A percentile compares a stretch with the other conserved stretches of the same genome.
Conservation (phyloP, 2,113 vertebrate species). For the Heterochromis multidens region DNA sequence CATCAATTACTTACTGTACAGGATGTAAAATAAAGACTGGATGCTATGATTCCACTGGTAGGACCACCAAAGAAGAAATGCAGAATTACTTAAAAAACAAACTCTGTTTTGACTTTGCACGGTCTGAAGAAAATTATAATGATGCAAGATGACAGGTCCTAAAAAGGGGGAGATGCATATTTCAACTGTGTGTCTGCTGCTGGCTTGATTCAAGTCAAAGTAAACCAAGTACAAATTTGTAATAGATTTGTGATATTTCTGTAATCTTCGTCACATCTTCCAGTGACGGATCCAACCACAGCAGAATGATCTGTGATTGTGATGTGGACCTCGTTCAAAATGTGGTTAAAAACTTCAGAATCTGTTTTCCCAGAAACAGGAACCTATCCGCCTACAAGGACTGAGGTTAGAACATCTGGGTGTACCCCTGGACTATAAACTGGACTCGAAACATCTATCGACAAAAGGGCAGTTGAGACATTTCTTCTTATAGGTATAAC, state of each 20-base stretch:
- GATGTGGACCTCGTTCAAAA: background rate
- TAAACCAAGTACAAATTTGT: background rate
- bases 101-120: conserved; percentile 16
- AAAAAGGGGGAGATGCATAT: background rate
- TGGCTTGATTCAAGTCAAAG: background rate
- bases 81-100: conserved; percentile 12
- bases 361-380: background rate
- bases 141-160: background rate
- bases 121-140: background rate
- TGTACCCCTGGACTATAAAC: background rate
- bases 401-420: background rate
- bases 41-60: background rate
- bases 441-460: background rate
- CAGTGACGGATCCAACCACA: background rate
- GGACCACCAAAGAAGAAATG: conserved; percentile 40
- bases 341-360: background rate
- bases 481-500: background rate
- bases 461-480: background rate
- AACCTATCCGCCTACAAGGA: background rate
- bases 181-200: background rate
- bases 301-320: background rate
- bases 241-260: conserved; percentile 2
- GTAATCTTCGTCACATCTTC: conserved; percentile 10
- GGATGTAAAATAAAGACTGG: background rate
- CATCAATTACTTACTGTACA: conserved; percentile 10